These are phyloP conservation scores for Drosophila hamatofila DNA, from an alignment of 2,888 invertebrate species.

Conservation along the genomic window DNA sequence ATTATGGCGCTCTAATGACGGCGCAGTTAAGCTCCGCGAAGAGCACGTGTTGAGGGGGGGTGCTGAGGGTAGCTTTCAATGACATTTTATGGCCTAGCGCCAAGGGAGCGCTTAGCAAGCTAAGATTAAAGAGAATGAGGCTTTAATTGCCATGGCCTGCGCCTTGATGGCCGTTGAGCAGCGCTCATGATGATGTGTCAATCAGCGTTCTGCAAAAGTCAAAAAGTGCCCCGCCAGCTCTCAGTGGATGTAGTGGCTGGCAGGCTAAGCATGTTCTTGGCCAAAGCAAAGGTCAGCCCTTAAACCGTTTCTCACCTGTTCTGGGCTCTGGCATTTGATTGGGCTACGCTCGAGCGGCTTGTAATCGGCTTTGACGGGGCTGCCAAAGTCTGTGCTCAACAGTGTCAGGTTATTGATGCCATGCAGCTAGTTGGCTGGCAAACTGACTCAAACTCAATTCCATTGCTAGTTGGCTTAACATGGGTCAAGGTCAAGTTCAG, in stretches of 20 bases:
- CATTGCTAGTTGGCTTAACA: background rate
- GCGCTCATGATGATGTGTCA: slow-evolving; percentile 18
- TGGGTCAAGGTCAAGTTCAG: slow-evolving; percentile 6
- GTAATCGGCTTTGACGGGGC: slow-evolving; percentile 28
- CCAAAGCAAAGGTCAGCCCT: slow-evolving; percentile 24
- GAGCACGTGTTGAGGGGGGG: slow-evolving; percentile 5
- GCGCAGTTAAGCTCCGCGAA: slow-evolving; percentile 47
- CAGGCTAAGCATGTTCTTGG: slow-evolving; percentile 2
- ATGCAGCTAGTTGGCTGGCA: background rate
- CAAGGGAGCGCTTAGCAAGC: slow-evolving; percentile 22
- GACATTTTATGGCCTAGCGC: slow-evolving; percentile 30
- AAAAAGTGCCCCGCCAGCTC: background rate
- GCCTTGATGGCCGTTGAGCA: slow-evolving; percentile 7
- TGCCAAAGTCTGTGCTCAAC: slow-evolving; percentile 4
- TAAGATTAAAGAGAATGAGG: slow-evolving; percentile 43
- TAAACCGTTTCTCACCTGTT: slow-evolving; percentile 36
- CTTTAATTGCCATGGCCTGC: slow-evolving; percentile 45
- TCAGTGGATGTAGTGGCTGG: no score
- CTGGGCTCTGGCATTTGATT: slow-evolving; percentile 17
- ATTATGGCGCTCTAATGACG: slow-evolving; percentile 61
- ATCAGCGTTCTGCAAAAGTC: slow-evolving; percentile 8
- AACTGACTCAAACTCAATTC: slow-evolving; percentile 1
- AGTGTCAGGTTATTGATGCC: slow-evolving; percentile 15
- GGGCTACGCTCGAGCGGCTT: slow-evolving; percentile 14
- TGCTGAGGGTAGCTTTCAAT: background rate